Percentiles rank a stretch among this genome's conserved stretches.
phyloP scores from a whole-genome alignment of 2,888 invertebrate species.

The Frankliniella intonsa region DNA sequence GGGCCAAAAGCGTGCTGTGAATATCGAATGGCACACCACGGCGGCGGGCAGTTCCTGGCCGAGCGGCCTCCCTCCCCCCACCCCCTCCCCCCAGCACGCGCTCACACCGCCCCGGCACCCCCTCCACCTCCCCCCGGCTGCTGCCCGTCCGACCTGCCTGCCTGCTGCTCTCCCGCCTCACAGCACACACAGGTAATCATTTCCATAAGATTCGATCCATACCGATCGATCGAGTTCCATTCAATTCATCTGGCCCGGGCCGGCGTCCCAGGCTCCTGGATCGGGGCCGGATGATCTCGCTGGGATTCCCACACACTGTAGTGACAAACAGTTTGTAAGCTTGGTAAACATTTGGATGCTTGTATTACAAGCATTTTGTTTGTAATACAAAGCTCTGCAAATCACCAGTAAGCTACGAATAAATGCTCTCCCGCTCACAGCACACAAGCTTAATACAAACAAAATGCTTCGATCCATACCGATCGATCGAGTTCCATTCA shows the following conservation, averaged over 20 bases:
- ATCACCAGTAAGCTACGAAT: too few relatives aligned
- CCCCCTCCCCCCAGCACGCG: background rate
- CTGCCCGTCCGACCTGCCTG: too few relatives aligned
- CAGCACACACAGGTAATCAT: constrained; percentile 11
- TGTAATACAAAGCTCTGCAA: too few relatives aligned
- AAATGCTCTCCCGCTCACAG: background rate
- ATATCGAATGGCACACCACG: background rate
- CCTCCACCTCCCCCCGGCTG: background rate
- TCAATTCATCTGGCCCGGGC: too few relatives aligned
- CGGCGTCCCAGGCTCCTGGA: too few relatives aligned
- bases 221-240: background rate
- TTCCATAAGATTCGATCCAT: background rate
- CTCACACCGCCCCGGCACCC: background rate
- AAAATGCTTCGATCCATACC: background rate
- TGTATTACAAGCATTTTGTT: too few relatives aligned
- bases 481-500: background rate
- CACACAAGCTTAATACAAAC: background rate
- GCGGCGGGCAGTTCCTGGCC: background rate
- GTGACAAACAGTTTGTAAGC: too few relatives aligned
- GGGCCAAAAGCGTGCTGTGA: background rate
- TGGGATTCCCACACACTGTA: too few relatives aligned
- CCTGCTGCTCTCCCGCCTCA: background rate
- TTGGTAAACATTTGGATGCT: too few relatives aligned
- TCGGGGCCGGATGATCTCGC: too few relatives aligned
- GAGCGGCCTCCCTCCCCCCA: background rate